phyloP scores from a whole-genome alignment of 2,797 vertebrate genomes.

The Sandelia bainsii region DNA sequence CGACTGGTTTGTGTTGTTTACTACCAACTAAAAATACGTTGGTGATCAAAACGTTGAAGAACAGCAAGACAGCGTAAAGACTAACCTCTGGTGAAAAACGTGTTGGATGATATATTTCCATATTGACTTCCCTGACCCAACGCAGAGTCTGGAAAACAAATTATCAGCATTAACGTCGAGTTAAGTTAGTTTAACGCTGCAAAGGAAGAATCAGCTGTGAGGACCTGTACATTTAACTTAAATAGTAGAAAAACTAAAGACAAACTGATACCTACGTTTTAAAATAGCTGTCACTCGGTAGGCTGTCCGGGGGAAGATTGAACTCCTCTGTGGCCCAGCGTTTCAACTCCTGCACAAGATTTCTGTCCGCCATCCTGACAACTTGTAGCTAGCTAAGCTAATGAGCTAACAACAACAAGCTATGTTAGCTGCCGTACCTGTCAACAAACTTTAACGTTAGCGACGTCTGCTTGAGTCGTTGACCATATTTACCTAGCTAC shows the following conservation, averaged over 20 bases:
- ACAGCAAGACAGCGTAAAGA: neutral
- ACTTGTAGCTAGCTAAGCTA: constrained; percentile 12
- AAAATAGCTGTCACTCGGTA: constrained; percentile 82
- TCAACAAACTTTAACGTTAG: neutral
- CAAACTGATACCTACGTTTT: constrained; percentile 76
- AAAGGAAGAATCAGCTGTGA: neutral
- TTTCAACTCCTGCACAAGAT: constrained; percentile 79
- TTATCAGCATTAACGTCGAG: neutral
- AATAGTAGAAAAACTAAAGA: accelerated
- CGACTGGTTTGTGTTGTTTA: neutral
- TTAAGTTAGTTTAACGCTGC: neutral
- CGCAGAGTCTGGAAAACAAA: constrained; percentile 79
- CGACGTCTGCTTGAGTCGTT: neutral
- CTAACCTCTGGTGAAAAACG: constrained; percentile 84
- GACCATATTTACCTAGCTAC: neutral
- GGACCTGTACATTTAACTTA: accelerated
- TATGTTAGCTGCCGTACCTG: neutral
- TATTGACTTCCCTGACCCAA: constrained; percentile 84
- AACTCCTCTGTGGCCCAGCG: constrained; percentile 86
- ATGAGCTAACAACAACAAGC: neutral
- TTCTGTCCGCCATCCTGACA: constrained; percentile 76
- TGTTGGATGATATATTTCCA: constrained; percentile 86
- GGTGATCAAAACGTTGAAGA: neutral
- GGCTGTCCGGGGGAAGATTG: constrained; percentile 70
- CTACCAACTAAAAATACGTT: neutral